These are phyloP conservation scores for Microtus montanus DNA, from an alignment of 2,113 vertebrate genomes.

Conservation along the genomic window DNA sequence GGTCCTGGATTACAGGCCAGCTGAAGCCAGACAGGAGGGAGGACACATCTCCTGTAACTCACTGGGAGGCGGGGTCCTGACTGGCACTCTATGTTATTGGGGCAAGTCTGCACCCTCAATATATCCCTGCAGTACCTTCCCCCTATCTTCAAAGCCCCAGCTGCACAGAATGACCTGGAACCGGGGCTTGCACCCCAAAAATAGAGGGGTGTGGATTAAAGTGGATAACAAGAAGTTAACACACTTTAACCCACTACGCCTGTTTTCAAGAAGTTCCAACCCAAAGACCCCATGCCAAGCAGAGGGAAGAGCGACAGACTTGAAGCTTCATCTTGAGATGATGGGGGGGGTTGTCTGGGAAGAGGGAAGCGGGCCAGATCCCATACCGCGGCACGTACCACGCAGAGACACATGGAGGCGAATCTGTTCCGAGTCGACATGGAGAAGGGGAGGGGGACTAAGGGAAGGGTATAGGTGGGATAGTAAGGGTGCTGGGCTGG, in stretches of 20 bases:
- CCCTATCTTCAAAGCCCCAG: constrained; percentile 26
- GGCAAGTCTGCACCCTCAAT: constrained; percentile 33
- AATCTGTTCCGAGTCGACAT: constrained; percentile 82
- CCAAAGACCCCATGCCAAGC: constrained; percentile 74
- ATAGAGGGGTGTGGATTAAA: constrained; percentile 61
- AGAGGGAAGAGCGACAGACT: constrained; percentile 58
- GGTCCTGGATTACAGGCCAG: not conserved
- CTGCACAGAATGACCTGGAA: constrained; percentile 65
- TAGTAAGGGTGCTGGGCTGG: constrained; percentile 66
- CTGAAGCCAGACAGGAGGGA: not conserved
- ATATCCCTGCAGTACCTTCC: not conserved
- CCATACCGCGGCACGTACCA: constrained; percentile 80
- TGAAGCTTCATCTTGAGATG: constrained; percentile 73
- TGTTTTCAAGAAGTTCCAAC: constrained; percentile 63
- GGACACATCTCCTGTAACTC: not conserved
- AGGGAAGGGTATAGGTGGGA: constrained; percentile 60
- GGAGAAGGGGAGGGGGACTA: constrained; percentile 70
- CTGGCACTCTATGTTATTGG: not conserved
- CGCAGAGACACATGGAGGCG: constrained; percentile 83
- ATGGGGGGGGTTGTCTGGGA: constrained; percentile 57
- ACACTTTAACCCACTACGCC: constrained; percentile 22
- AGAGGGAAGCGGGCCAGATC: constrained; percentile 72
- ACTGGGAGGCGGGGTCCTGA: not conserved
- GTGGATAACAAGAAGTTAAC: constrained; percentile 43
- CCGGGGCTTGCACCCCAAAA: constrained; percentile 52